These are phyloP conservation scores for Saccostrea glomerata DNA, from an alignment of 1,140 invertebrate genomes.

Conservation along the genomic window DNA sequence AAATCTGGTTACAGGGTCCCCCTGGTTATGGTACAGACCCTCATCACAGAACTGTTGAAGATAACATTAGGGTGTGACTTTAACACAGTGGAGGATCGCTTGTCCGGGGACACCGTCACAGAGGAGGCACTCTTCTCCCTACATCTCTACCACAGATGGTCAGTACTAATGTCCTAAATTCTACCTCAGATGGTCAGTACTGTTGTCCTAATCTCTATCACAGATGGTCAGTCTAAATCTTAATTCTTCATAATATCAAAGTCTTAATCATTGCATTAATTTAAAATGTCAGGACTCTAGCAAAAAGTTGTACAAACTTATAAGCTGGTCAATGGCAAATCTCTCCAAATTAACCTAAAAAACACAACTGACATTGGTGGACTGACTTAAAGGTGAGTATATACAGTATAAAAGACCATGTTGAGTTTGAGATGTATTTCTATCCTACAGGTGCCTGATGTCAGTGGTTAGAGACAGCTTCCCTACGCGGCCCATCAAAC, in stretches of 20 bases:
- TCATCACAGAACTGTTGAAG: constrained; percentile 67
- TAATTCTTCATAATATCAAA: too few relatives aligned
- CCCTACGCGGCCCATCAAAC: constrained; percentile 64
- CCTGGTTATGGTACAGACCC: constrained; percentile 63
- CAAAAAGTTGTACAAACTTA: too few relatives aligned
- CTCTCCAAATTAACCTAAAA: too few relatives aligned
- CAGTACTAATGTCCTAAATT: neutral
- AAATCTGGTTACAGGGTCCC: constrained; percentile 56
- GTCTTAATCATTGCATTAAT: too few relatives aligned
- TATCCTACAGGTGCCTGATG: constrained; percentile 64
- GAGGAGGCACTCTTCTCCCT: constrained; percentile 65
- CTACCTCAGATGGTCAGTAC: neutral
- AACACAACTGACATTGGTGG: too few relatives aligned
- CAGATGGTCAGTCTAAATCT: too few relatives aligned
- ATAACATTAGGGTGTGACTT: constrained; percentile 61
- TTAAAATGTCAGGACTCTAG: too few relatives aligned
- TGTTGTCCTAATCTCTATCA: too few relatives aligned
- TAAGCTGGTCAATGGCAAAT: too few relatives aligned
- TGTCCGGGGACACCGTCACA: constrained; percentile 57
- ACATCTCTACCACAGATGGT: constrained; percentile 72
- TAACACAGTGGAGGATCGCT: constrained; percentile 62
- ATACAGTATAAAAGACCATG: too few relatives aligned
- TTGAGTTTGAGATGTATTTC: too few relatives aligned
- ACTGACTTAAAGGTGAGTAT: too few relatives aligned
- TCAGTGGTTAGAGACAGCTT: constrained; percentile 71